Evolutionary conservation across 2,888 invertebrate genomes (phyloP).

Genomic region (Phania funesta): DNA sequence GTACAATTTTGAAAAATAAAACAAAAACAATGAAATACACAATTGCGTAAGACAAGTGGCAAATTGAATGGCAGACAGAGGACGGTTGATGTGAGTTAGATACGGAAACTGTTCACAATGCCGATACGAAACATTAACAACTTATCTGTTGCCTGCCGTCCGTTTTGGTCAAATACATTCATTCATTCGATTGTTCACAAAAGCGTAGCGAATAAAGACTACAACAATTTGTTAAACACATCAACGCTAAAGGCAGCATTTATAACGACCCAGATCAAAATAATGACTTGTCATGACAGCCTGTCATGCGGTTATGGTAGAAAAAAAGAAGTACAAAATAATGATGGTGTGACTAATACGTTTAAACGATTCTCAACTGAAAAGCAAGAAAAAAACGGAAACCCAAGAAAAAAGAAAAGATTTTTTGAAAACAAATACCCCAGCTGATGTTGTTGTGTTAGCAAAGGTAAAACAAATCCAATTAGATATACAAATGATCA

Average conservation of each 20-base stretch:
- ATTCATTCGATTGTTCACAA: constrained; percentile 22
- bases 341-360: constrained; percentile 58
- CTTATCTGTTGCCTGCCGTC: constrained; percentile 52
- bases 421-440: neutral
- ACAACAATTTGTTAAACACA: constrained; percentile 56
- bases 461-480: constrained; percentile 57
- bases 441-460: constrained; percentile 35
- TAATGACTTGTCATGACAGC: constrained; percentile 65
- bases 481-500: constrained; percentile 62
- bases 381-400: neutral
- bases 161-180: constrained; percentile 52
- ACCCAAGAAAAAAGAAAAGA: neutral
- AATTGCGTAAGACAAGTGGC: constrained; percentile 63
- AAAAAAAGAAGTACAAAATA: constrained; percentile 2
- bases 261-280: constrained; percentile 65
- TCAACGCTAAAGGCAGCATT: constrained; percentile 56
- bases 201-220: constrained; percentile 46
- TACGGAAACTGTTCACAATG: constrained; percentile 31
- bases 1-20: neutral
- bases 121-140: constrained; percentile 53
- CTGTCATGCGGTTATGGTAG: constrained; percentile 57
- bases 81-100: neutral
- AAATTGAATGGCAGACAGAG: constrained; percentile 6
- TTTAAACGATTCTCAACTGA: constrained; percentile 45
- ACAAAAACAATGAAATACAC: neutral